phyloP scores from a whole-genome alignment of 2,113 vertebrate species.

The Albula glossodonta region DNA sequence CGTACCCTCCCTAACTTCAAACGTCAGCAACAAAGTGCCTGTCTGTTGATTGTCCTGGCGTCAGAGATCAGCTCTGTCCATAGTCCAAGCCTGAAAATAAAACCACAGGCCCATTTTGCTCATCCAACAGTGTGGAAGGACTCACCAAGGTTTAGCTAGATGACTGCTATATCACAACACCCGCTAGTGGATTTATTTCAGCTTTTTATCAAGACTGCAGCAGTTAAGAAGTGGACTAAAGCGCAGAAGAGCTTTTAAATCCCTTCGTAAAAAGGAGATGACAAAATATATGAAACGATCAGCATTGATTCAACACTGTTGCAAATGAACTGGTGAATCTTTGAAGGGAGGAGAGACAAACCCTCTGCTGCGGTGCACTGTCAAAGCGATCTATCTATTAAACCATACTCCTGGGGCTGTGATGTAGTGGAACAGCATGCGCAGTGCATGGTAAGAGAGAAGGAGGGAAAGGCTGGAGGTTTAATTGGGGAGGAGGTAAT shows the following conservation, averaged over 20 bases:
- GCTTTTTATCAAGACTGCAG: neutral
- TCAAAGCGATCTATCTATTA: constrained; percentile 46
- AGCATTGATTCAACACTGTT: neutral
- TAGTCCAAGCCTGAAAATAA: constrained; percentile 34
- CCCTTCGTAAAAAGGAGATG: neutral
- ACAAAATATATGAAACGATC: neutral
- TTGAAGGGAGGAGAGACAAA: constrained; percentile 37
- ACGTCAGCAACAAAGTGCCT: constrained; percentile 21
- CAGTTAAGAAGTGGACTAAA: neutral
- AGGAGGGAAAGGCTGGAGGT: constrained; percentile 35
- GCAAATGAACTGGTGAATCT: constrained; percentile 17
- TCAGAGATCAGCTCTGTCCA: constrained; percentile 43
- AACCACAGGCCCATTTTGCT: constrained; percentile 20
- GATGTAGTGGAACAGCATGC: constrained; percentile 33
- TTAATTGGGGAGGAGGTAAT: constrained; percentile 49
- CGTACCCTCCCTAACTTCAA: constrained; percentile 11
- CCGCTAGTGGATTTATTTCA: neutral
- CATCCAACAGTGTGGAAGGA: neutral
- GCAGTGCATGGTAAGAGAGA: neutral
- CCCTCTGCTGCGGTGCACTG: constrained; percentile 20
- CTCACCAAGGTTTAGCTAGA: neutral
- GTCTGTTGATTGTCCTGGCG: constrained; percentile 42
- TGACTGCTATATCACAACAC: neutral
- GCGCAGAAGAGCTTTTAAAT: neutral
- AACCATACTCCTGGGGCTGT: constrained; percentile 39